Evolutionary conservation across 2,113 vertebrate species (phyloP).

Genomic region (Meles meles): DNA sequence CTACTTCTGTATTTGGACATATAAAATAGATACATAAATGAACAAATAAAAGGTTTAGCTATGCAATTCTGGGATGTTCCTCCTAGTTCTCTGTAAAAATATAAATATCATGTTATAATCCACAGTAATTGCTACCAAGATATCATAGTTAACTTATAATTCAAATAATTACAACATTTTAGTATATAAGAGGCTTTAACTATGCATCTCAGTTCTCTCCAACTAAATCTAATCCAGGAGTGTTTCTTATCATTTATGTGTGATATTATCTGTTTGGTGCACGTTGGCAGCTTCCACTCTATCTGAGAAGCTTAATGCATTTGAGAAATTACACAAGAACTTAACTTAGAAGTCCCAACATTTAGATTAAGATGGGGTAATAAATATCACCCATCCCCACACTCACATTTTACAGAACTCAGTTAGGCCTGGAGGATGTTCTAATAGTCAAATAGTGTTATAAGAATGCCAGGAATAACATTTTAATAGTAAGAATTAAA

Average conservation of each 20-base stretch:
- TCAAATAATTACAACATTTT: background rate
- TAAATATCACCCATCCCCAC: background rate
- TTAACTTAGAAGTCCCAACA: background rate
- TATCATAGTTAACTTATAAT: background rate
- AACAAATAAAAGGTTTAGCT: background rate
- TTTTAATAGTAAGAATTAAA: slow-evolving; percentile 19
- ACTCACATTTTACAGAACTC: background rate
- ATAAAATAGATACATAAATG: background rate
- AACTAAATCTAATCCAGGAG: background rate
- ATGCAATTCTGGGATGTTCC: background rate
- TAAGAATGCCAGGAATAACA: background rate
- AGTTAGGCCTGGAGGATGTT: background rate
- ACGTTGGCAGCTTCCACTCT: background rate
- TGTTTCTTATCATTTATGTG: background rate
- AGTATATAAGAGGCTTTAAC: background rate
- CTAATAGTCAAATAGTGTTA: background rate
- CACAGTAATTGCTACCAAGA: background rate
- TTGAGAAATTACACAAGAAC: background rate
- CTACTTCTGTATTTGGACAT: background rate
- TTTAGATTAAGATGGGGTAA: background rate
- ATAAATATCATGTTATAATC: background rate
- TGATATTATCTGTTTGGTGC: background rate
- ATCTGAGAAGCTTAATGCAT: background rate
- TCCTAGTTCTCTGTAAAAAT: background rate
- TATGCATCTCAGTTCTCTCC: background rate